These are phyloP conservation scores for Triplophysa dalaica DNA, from an alignment of 2,113 vertebrate species.

Conservation along the genomic window DNA sequence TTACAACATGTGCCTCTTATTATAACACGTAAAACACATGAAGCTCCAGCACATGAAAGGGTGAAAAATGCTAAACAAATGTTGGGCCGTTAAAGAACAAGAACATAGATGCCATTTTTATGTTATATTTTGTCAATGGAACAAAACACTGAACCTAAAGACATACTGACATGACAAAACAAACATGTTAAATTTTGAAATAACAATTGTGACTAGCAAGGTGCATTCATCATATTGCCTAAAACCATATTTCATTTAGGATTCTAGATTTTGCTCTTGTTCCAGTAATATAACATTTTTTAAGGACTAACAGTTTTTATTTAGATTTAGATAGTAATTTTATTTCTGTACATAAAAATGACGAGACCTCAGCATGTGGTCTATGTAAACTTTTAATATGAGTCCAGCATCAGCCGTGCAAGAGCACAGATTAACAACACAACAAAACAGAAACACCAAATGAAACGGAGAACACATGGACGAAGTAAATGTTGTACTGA, in stretches of 20 bases:
- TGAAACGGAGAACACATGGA: constrained; percentile 9
- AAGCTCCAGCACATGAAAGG: constrained; percentile 9
- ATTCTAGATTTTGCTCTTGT: neutral
- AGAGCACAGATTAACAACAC: constrained; percentile 49
- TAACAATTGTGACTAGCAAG: neutral
- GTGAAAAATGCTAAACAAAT: neutral
- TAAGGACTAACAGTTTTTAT: neutral
- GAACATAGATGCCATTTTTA: neutral
- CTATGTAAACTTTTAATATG: constrained; percentile 73
- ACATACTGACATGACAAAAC: neutral
- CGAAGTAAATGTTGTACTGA: neutral
- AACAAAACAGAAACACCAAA: constrained; percentile 49
- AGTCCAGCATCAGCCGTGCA: constrained; percentile 69
- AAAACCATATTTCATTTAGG: neutral
- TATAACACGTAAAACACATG: constrained; percentile 52
- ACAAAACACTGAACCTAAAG: neutral
- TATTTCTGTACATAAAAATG: constrained; percentile 9
- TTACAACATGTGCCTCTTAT: constrained; percentile 70
- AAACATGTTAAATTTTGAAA: too few species aligned
- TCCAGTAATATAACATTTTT: neutral
- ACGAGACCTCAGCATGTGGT: constrained; percentile 32
- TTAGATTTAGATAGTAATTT: neutral
- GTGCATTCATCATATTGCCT: neutral
- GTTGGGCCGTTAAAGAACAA: neutral
- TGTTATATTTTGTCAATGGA: neutral